Evolutionary conservation across 2,113 vertebrate genomes (phyloP).

Genomic region (Helogale parvula): DNA sequence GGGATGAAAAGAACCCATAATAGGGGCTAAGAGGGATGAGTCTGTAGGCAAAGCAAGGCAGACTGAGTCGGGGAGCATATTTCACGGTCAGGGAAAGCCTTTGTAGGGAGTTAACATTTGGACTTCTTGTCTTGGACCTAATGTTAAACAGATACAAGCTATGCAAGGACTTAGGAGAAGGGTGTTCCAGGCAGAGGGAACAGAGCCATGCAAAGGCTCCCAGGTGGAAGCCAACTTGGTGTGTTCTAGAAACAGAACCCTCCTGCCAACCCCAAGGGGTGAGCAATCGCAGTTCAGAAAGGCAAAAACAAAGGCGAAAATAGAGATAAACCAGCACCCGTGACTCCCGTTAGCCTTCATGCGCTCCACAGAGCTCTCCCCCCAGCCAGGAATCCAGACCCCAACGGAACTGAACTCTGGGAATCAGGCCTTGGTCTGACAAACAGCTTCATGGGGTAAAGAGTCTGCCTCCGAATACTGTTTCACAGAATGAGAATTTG

Average conservation of each 20-base stretch:
- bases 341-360: neutral
- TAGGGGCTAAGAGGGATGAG: neutral
- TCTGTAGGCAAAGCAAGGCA: neutral
- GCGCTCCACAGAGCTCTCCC: neutral
- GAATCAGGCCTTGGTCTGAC: neutral
- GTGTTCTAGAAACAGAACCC: neutral
- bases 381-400: neutral
- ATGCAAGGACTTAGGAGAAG: neutral
- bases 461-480: neutral
- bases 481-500: neutral
- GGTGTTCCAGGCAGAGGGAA: neutral
- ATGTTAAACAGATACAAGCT: neutral
- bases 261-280: neutral
- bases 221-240: neutral
- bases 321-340: neutral
- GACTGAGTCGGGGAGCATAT: neutral
- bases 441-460: neutral
- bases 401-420: neutral
- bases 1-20: neutral
- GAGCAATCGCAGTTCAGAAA: neutral
- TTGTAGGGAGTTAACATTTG: neutral
- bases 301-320: neutral
- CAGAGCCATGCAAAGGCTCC: fast-evolving
- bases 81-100: neutral
- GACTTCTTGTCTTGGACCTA: neutral